Conservation (phyloP, 2,113 vertebrate species). For the Cacatua alba region DNA sequence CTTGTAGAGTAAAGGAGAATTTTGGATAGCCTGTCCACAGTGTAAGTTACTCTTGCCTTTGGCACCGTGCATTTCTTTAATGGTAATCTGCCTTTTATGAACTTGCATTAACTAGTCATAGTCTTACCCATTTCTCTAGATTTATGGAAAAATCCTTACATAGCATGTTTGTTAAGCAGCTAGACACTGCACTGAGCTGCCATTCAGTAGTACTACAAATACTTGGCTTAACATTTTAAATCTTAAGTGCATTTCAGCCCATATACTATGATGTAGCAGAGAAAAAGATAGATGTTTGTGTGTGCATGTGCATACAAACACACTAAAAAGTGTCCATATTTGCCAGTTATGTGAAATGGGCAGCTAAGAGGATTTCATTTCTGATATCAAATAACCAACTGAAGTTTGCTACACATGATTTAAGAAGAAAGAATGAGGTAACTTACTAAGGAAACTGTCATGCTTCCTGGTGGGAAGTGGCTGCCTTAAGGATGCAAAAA, state of each 20-base stretch:
- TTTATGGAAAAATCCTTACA: neutral
- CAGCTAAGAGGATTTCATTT: neutral
- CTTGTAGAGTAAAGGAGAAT: neutral
- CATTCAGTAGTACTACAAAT: neutral
- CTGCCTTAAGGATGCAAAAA: neutral
- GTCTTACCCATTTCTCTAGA: neutral
- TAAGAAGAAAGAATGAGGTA: neutral
- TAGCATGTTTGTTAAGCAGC: neutral
- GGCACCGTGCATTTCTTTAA: neutral
- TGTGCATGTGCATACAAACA: neutral
- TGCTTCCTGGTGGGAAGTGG: neutral
- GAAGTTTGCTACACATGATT: neutral
- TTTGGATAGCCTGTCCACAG: neutral
- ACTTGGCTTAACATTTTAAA: neutral
- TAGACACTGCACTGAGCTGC: neutral
- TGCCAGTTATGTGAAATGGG: neutral
- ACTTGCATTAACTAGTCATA: neutral
- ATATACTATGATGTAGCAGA: neutral
- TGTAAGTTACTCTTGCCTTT: neutral
- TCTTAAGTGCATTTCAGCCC: neutral
- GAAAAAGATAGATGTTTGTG: neutral
- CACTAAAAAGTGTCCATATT: neutral
- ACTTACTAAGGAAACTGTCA: neutral
- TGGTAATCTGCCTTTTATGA: neutral
- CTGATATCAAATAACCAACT: neutral